These are phyloP conservation scores for Dicycla oo DNA, from an alignment of 2,888 invertebrate species.

Conservation along the genomic window DNA sequence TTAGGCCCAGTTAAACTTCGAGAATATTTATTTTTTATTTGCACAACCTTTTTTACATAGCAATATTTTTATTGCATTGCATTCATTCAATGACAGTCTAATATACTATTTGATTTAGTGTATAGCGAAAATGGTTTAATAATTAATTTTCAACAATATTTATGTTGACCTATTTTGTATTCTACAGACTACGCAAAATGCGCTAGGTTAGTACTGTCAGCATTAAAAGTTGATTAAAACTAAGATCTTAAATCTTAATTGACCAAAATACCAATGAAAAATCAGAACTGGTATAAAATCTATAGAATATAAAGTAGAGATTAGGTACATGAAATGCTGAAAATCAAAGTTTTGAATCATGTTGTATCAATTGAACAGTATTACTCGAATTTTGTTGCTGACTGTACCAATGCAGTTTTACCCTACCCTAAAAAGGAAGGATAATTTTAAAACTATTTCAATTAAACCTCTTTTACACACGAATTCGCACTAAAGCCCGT, in stretches of 20 bases:
- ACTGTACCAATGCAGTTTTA: not conserved
- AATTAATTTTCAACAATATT: not conserved
- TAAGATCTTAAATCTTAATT: not conserved
- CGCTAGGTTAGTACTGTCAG: not conserved
- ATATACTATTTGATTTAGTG: not conserved
- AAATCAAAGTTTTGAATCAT: not conserved
- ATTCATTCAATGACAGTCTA: not conserved
- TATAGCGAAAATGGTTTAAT: too few species aligned
- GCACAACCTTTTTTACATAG: too few species aligned
- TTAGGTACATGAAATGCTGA: not conserved
- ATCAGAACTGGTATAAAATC: not conserved
- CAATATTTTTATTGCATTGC: too few species aligned
- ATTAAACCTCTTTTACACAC: slow-evolving; percentile 15
- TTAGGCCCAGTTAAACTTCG: too few species aligned
- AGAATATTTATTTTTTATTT: not conserved
- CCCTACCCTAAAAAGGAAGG: slow-evolving; percentile 5
- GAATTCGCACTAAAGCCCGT: slow-evolving; percentile 27
- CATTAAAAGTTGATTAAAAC: not conserved
- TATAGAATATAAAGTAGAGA: not conserved
- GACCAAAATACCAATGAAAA: not conserved
- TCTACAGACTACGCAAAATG: not conserved
- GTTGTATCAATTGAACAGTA: not conserved
- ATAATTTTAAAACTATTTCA: not conserved
- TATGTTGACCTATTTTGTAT: not conserved
- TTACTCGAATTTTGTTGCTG: not conserved